These are phyloP conservation scores for Xenopus laevis DNA, from an alignment of 2,113 vertebrate species.

Conservation along the genomic window DNA sequence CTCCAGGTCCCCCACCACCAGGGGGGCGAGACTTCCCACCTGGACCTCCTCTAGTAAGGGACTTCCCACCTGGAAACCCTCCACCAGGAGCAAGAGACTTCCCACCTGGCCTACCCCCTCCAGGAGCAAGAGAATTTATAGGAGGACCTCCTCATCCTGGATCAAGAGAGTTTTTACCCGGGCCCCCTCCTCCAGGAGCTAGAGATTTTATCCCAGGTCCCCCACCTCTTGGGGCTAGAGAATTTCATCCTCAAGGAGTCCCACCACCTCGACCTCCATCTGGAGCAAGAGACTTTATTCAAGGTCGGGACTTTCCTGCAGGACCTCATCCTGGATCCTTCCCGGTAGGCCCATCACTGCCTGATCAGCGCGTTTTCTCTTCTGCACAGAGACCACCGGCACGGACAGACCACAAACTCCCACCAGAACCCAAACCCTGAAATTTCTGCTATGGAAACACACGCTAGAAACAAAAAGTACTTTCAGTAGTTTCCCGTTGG, in stretches of 20 bases:
- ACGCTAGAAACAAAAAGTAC: constrained; percentile 11
- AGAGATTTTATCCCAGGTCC: constrained; percentile 23
- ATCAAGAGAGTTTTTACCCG: constrained; percentile 7
- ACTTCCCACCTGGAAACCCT: constrained; percentile 10
- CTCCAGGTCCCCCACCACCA: constrained; percentile 47
- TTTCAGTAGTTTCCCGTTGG: constrained; percentile 41
- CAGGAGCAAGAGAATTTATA: constrained; percentile 50
- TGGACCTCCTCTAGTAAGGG: constrained; percentile 44
- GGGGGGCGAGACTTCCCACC: constrained; percentile 30
- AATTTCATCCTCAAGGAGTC: not conserved
- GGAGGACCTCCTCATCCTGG: not conserved
- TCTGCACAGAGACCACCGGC: not conserved
- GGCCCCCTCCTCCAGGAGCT: not conserved
- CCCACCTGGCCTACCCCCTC: not conserved
- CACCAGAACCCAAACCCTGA: constrained; percentile 55
- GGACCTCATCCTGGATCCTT: constrained; percentile 32
- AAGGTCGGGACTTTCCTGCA: constrained; percentile 10
- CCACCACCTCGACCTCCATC: constrained; percentile 5
- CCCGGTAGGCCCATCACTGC: constrained; percentile 14
- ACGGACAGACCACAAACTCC: constrained; percentile 52
- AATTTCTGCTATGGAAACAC: not conserved
- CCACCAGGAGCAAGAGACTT: constrained; percentile 51
- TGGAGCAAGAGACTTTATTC: constrained; percentile 25
- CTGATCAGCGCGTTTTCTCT: not conserved
- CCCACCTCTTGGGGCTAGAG: constrained; percentile 2